These are phyloP conservation scores for Passerculus sandwichensis DNA, from an alignment of 2,797 vertebrate genomes.

Conservation along the genomic window DNA sequence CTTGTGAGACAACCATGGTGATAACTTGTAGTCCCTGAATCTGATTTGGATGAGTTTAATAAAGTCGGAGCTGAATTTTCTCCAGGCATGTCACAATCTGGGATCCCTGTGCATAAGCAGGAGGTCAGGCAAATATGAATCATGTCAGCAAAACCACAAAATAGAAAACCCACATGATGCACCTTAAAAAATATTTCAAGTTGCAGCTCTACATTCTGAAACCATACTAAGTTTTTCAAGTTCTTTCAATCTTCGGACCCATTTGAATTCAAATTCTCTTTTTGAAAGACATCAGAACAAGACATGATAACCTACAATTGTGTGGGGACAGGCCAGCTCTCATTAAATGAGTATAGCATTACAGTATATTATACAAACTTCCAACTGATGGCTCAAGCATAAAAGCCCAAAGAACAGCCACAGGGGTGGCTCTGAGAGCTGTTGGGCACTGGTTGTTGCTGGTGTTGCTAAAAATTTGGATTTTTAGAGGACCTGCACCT, in stretches of 20 bases:
- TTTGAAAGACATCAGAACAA: neutral
- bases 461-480: neutral
- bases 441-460: neutral
- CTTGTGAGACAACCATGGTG: neutral
- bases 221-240: neutral
- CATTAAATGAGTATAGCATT: neutral
- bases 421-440: neutral
- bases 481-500: neutral
- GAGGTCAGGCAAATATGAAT: neutral
- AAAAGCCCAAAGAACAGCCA: neutral
- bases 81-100: neutral
- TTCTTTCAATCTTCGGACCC: neutral
- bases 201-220: neutral
- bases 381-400: neutral
- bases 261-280: neutral
- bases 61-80: neutral
- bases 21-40: neutral
- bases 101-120: neutral
- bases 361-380: neutral
- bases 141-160: neutral
- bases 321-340: neutral
- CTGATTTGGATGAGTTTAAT: neutral
- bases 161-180: neutral
- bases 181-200: neutral
- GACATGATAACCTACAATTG: neutral